Base-by-base conservation (phyloP, 2,888 invertebrate genomes). In the Stenodema calcarata region DNA sequence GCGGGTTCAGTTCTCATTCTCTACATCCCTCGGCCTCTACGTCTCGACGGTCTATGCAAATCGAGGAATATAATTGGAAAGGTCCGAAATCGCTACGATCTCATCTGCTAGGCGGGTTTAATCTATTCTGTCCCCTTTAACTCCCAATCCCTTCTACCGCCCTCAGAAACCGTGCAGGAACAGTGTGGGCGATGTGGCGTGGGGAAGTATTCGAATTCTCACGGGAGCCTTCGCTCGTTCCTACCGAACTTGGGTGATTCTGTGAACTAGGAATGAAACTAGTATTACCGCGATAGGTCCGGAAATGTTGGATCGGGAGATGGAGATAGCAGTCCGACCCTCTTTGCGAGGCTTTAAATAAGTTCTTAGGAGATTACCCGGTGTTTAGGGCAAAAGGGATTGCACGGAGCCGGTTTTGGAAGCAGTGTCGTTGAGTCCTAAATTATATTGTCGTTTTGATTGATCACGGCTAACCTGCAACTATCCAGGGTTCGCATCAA, bases 31-130 rank as follows among this genome's bases (percentile, higher is more conserved):
- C 23, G 27, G 62, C 62, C 62, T 23, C 62, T 62, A 62, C 62
- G 78, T 44, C 78, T 78, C 41, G 18, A 78, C 42, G 78, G 54
- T 6, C 27, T 80, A 80, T 80, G 80, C 80, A 80, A 80, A 80
- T 80, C 50, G 50, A n/a, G 50, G 80, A 80, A 80, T 80, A 80
- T 80, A 80, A 80, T 80, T 80, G 80, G 80, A 54, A 80, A 80
- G 80, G 54, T 80, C 80, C 80, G 80, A 80, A 80, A 80, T 80
- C 80, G 80, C 80, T 30, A 28, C 54, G 54, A 80, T 80, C 80
- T 80, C 80, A 80, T 80, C 80, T 62, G 80, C 41, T 80, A 54
- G 50, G 80, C 80, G 80, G 80, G 80, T 28, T 80, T 80, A 80
- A 80, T 80, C 80, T 54, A 80, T 80, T 80, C 80, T 30, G 80